phyloP scores from a whole-genome alignment of 2,888 invertebrate species.

The Cheilosia grossa region DNA sequence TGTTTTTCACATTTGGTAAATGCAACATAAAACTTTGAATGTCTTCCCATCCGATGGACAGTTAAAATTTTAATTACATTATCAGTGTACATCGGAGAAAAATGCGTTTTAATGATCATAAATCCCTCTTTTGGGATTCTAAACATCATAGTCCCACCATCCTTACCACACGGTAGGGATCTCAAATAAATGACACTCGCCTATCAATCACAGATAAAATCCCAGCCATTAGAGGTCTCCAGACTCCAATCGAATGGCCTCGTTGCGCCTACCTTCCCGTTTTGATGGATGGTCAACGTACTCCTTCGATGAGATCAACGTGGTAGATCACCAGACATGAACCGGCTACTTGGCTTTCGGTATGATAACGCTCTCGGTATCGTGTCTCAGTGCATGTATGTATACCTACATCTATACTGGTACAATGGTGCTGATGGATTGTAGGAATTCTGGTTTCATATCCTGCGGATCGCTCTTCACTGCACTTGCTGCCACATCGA shows the following conservation, averaged over 20 bases:
- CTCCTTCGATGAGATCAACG: constrained; percentile 51
- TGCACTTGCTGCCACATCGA: constrained; percentile 50
- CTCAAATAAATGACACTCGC: constrained; percentile 67
- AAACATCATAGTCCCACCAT: not conserved
- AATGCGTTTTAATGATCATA: constrained; percentile 21
- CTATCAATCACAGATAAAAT: constrained; percentile 67
- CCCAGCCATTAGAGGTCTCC: constrained; percentile 48
- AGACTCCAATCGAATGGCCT: constrained; percentile 63
- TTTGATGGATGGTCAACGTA: constrained; percentile 70
- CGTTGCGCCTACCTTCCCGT: constrained; percentile 45
- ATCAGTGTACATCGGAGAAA: not conserved
- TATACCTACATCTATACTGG: not conserved
- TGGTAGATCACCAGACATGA: constrained; percentile 64
- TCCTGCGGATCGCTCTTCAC: not conserved
- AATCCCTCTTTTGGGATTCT: constrained; percentile 8
- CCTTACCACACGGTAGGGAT: constrained; percentile 1
- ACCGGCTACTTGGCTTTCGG: constrained; percentile 60
- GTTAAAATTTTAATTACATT: constrained; percentile 47
- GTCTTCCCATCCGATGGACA: constrained; percentile 11
- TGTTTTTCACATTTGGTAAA: not conserved
- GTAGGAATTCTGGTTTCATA: constrained; percentile 49
- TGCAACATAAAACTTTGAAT: constrained; percentile 15
- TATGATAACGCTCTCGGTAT: not conserved
- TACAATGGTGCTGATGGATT: constrained; percentile 1
- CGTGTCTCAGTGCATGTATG: no score